phyloP scores from a whole-genome alignment of 2,797 vertebrate genomes.

The Harpagifer antarcticus region DNA sequence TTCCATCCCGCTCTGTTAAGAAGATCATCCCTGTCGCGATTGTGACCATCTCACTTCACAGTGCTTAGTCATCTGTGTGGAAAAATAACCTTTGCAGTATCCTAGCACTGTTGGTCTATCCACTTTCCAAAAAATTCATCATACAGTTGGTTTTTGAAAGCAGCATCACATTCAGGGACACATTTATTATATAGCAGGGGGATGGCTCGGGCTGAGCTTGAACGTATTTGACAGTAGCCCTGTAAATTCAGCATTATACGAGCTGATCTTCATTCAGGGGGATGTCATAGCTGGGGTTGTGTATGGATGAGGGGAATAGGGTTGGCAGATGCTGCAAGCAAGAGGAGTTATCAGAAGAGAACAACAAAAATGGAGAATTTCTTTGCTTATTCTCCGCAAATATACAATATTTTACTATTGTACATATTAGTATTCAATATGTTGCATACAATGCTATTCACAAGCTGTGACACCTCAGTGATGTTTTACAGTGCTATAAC shows the following conservation, averaged over 20 bases:
- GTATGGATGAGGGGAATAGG: slow-evolving; percentile 2
- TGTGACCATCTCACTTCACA: slow-evolving; percentile 29
- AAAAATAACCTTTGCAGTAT: slow-evolving; percentile 60
- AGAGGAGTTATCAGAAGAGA: slow-evolving; percentile 29
- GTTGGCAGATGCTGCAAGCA: slow-evolving; percentile 5
- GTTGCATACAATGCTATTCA: not conserved
- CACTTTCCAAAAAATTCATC: slow-evolving; percentile 25
- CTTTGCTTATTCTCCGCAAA: not conserved
- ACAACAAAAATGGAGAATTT: not conserved
- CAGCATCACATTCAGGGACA: not conserved
- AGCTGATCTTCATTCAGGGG: slow-evolving; percentile 9
- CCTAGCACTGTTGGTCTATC: slow-evolving; percentile 21
- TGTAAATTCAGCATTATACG: slow-evolving; percentile 13
- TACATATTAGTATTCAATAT: not conserved
- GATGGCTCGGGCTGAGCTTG: too few species aligned
- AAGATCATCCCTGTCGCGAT: slow-evolving; percentile 24
- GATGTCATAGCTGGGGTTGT: slow-evolving; percentile 10
- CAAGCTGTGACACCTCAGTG: not conserved
- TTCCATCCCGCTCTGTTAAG: slow-evolving; percentile 4
- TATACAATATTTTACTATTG: not conserved
- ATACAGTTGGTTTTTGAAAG: not conserved
- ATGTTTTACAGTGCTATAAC: not conserved
- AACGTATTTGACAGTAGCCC: slow-evolving; percentile 3
- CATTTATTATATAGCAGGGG: not conserved
- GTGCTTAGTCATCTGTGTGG: slow-evolving; percentile 59